Base-by-base conservation (phyloP, 2,797 vertebrate species). In the Pseudopleuronectes americanus region DNA sequence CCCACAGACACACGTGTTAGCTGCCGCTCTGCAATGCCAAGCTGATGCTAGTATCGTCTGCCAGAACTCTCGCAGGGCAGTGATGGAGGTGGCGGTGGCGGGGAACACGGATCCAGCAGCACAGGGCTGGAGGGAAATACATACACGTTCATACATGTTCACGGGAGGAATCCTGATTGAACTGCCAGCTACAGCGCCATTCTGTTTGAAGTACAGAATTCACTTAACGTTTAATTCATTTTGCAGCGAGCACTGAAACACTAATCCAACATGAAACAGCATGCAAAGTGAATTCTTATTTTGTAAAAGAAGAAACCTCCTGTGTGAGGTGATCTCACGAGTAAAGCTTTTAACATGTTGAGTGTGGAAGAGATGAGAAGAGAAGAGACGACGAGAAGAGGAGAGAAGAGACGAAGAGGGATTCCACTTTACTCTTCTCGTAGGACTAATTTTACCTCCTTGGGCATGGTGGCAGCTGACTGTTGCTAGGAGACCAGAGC, bases 401-500 rank as follows among this genome's bases (percentile, higher is more conserved):
- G 21, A 10, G 28, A 45, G 49, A 52, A 31, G 55, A 36, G 8
- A 21, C 36, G 43, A 45, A 19, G 33, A 58, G 13, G 49, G 45
- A 76, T 57, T 69, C 38, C 52, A 58, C 58, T 85, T 79, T 69
- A 57, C 63, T 57, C 47, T 53, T 71, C 80, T 89, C 81, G 64
- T 36, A 82, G 69, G 87, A 92, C 90, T 89, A 89, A 90, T 90
- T 93, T 90, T 90, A 88, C 90, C 87, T 92, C 85, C 57, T 79
- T 81, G 83, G 90, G 87, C 88, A 91, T 76, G 76, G 88, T 88
- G 84, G 86, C 91, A 90, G 89, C 81, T 80, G 77, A 92, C 92
- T 92, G 94, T 95, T 95, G 94, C 94, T 94, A 95, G 92, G 94
- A 93, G 86, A 94, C 93, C 74, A 22, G 63, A 81, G 84, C 80